Evolutionary conservation across 2,888 invertebrate genomes (phyloP), one percentile per base, ranked within the genome.

Genomic region (Stenodera caucasica): DNA sequence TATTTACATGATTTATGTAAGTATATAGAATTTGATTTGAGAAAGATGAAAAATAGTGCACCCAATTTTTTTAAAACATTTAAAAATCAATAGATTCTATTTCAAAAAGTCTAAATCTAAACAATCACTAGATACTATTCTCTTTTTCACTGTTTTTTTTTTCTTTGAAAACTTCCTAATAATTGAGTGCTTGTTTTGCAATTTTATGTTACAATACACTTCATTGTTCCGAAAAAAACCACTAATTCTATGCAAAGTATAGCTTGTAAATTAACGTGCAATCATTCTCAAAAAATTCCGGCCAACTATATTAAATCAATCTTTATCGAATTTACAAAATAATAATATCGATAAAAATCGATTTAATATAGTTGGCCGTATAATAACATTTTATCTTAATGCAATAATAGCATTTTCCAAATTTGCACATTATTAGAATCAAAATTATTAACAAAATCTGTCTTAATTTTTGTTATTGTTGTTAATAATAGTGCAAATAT

Each of bases 211-310:
- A 45, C 12, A 45, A 45, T 6, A 45, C 45, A 45, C 45, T 23
- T 45, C 18, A 45, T 63, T 65, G 73, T 75, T 84, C 84, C 85
- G 89, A 89, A 90, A 90, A 90, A 90, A 87, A 88, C 87, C 90
- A 90, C 90, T 90, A 90, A 88, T 90, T 90, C 89, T 90, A 91
- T 91, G 91, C 91, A 91, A 91, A 91, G 91, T 91, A 91, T 91
- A 91, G 91, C 88, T 90, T 90, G 90, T 90, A 90, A 75, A 75
- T 75, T 69, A 70, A 75, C 66, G 67, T 71, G 74, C 73, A 70
- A 68, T 74, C 69, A 68, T 70, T 73, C 73, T 69, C 70, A 64
- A 51, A 40, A 26, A 9, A 5, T 32, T 15, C 30, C 30, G 55
- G 52, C 55, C 58, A 52, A 18, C 32, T 21, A n/a, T 45, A 33